Base-by-base conservation (phyloP, 2,113 vertebrate genomes). In the Apteryx owenii region DNA sequence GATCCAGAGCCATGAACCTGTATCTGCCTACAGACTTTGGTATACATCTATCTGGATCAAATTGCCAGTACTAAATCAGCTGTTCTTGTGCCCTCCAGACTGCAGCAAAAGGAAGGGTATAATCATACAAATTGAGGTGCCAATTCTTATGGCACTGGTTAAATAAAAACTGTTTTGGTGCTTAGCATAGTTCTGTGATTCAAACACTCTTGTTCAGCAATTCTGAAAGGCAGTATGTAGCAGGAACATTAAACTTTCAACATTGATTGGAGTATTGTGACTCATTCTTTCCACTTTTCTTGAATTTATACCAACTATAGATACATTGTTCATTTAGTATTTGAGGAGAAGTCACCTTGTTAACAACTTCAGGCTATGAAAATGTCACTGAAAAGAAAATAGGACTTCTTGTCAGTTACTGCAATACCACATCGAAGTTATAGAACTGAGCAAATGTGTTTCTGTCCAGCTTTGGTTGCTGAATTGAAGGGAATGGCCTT, bases 211-310 rank as follows among this genome's bases (percentile, higher is more conserved):
- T 93, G 79, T 91, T 95, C 31, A 96, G 88, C 66, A 73, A 64
- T 91, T 96, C 77, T 87, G 86, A 72, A 95, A 89, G 88, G 86
- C 84, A 89, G 89, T 89, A 82, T 94, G 95, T 96, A 94, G 83
- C 93, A 96, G 93, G 92, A 97, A 85, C 68, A 88, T 95, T 94
- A 94, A 96, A 95, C 81, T 85, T 97, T 51, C 29, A 73, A 53
- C 75, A 19, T 22, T 82, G 48, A 82, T 42, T 93, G 90, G 48
- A 93, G 81, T 85, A 85, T 89, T 91, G 70, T 68, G 91, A 82
- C 58, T 97, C 81, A 62, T 96, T 97, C 36, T 95, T 96, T 85
- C 65, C 7, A 46, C 70, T 89, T 81, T 56, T 54, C 6, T 2
- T 84, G n/a, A 46, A 28, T 89, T 85, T 95, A n/a, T 73, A 51